Base-by-base conservation (phyloP, 2,113 vertebrate species). In the Crotalus tigris region DNA sequence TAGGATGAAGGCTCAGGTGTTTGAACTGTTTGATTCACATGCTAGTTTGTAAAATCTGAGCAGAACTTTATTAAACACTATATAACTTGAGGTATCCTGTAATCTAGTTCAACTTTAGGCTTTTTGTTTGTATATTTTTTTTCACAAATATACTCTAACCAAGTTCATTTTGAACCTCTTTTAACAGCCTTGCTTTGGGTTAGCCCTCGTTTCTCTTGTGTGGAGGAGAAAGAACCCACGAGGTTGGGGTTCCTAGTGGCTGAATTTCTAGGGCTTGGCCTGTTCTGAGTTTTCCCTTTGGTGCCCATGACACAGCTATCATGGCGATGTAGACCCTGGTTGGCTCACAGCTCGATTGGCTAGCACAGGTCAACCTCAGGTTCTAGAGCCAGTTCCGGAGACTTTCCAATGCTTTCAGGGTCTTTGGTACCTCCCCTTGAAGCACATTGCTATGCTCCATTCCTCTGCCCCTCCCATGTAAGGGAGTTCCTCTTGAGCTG, bases 331-430 rank as follows among this genome's bases (percentile, higher is more conserved):
- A 99, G 98, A 98, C 98, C 98, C 98, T 98, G 98, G 98, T 98
- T 98, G 97, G 96, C 98, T 97, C 97, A 96, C 97, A 98, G 98
- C 98, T 98, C 98, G 98, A 98, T 98, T 98, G 98, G 98, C 98
- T 99, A 99, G 98, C 98, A 96, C 98, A 99, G 98, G 98, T 99
- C 98, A 99, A 98, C 98, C 98, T 98, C 98, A 98, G 98, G 98
- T 97, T 97, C 96, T 97, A 96, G 97, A 97, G 96, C 97, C 96
- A 96, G 96, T 96, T 97, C 97, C 96, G 97, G 97, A 97, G 97
- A 97, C 95, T 97, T 95, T 97, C 96, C 96, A 97, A 96, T 97
- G 97, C 96, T 97, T 97, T 97, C 97, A 97, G 97, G 96, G 97
- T 97, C 96, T 97, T 95, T 97, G 97, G 96, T 97, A 95, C 96